Base-by-base conservation (phyloP, 2,113 vertebrate species). In the Grantiella picta region DNA sequence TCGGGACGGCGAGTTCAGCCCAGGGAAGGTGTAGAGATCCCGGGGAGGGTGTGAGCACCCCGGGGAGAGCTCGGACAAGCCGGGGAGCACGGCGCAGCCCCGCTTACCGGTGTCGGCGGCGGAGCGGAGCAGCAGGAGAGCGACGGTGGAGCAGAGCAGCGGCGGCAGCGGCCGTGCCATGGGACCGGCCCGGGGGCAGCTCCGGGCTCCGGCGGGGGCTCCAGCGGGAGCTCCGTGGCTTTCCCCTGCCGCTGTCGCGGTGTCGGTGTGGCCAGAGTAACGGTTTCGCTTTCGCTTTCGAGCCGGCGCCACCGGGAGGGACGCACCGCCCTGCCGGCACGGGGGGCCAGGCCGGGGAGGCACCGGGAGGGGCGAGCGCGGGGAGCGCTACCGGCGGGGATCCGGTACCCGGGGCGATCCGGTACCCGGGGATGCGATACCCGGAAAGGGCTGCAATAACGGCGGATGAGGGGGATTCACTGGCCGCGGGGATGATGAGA, bases 201-300 rank as follows among this genome's bases (percentile, higher is more conserved):
- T 13, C 28, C 28, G 38, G 14, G 31, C n/a, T 42, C 36, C 29
- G 3, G 33, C 15, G 73, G 81, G 29, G 12, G 24, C 24, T 38
- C 52, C 56, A 2, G 40, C 9, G 15, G 72, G 10, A 10, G 31
- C 23, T 63, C 50, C 57, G 68, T 5, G 50, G 8, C 9, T 3
- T 6, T 19, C 12, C 40, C 42, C 40, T 0, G 81, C 47, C 33
- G 18, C 50, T 3, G 24, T 29, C 31, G 72, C 52, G 2, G 47
- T 28, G 15, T 33, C 36, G n/a, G 33, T 10, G 52, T 5, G 14
- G 40, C n/a, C 7, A 6, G n/a, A 4, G 2, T 0, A 11, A 38
- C 9, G 13, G 14, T 90, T 90, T 90, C 87, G 1, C 68, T 95
- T 95, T 95, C 88, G 44, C n/a, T 95, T 95, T 93, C 28, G 59